A percentile compares a stretch with the other conserved stretches of the same genome.
Evolutionary conservation across 92 coral and sea anemone species (phyloP).

Genomic region (Phenganax marumi): DNA sequence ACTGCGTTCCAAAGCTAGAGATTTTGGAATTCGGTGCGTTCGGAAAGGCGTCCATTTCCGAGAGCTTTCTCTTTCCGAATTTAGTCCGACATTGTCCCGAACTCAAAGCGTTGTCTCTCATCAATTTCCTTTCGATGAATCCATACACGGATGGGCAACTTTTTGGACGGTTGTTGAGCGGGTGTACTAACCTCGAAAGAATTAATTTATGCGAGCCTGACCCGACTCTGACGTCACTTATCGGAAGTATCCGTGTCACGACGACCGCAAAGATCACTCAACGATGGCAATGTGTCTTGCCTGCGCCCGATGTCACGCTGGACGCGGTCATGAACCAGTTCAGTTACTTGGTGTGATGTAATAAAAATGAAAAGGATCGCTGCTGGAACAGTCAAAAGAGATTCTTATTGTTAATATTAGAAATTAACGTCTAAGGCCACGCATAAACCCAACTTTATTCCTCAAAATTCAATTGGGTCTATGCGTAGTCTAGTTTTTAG

Average conservation of each 20-base stretch:
- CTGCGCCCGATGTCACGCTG: conserved; percentile 87
- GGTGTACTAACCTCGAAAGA: conserved; percentile 69
- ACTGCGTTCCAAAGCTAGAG: conserved; percentile 79
- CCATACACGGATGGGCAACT: conserved; percentile 77
- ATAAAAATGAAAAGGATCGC: conserved; percentile 3
- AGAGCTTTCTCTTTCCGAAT: conserved; percentile 88
- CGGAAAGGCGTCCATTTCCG: conserved; percentile 96
- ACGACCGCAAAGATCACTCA: conserved; percentile 80
- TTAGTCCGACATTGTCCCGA: conserved; percentile 78
- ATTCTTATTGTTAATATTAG: not conserved
- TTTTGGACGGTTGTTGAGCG: conserved; percentile 72
- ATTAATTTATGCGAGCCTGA: conserved; percentile 96
- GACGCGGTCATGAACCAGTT: conserved; percentile 80
- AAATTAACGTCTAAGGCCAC: not conserved
- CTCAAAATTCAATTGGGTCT: not conserved
- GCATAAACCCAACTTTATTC: not conserved
- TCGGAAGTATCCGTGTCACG: conserved; percentile 66
- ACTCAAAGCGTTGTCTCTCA: conserved; percentile 76
- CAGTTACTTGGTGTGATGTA: conserved; percentile 48
- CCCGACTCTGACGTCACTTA: conserved; percentile 74
- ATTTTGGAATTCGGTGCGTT: conserved; percentile 95
- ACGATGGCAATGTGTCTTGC: conserved; percentile 96
- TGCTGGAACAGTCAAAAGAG: conserved; percentile 3
- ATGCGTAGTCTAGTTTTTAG: not conserved
- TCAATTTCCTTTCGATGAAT: conserved; percentile 86